Evolutionary conservation across 2,113 vertebrate genomes (phyloP), one percentile per base, ranked within the genome.

Genomic region (Oryzias javanicus): DNA sequence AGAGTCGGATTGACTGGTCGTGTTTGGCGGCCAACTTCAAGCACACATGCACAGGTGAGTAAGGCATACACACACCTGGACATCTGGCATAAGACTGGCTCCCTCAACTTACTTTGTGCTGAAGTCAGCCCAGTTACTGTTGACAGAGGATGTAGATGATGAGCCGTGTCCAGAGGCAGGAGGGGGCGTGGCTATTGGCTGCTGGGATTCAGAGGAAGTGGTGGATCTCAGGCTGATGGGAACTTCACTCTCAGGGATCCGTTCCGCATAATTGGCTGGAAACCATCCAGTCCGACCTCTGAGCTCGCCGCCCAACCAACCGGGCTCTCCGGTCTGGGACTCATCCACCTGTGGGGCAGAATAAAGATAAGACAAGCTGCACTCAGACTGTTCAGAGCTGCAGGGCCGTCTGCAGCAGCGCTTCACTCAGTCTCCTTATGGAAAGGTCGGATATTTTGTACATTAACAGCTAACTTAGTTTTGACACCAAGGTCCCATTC

Each of bases 51-150:
- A 46, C 17, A 63, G 4, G 18, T 5, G 27, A n/a, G 27, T 47
- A 15, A 8, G 15, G 10, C 0, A 56, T 2, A 14, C 16, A 12
- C 6, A 13, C 7, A 14, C 17, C 1, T 14, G 10, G n/a, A 4
- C 18, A 14, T 1, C 16, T 15, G 2, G 14, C 15, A 16, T 8
- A 19, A 10, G 52, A 3, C 1, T 14, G 25, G 19, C 2, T 20
- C 14, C 0, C 45, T 0, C 1, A 4, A 92, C 96, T 60, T 86
- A 99, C 97, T 95, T 98, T 79, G 96, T 96, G 88, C 93, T 99
- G 88, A 99, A 99, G 89, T 99, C 97, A 1, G 97, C 97, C 97
- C 97, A 99, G 91, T 98, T 99, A 72, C 92, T 96, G 78, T 94
- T 88, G 16, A 91, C 64, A 16, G 94, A 84, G 22, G 94, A 87